Percentiles rank a stretch among this genome's conserved stretches.
Conservation (phyloP, 2,888 invertebrate genomes). For the Pristionchus exspectatus region DNA sequence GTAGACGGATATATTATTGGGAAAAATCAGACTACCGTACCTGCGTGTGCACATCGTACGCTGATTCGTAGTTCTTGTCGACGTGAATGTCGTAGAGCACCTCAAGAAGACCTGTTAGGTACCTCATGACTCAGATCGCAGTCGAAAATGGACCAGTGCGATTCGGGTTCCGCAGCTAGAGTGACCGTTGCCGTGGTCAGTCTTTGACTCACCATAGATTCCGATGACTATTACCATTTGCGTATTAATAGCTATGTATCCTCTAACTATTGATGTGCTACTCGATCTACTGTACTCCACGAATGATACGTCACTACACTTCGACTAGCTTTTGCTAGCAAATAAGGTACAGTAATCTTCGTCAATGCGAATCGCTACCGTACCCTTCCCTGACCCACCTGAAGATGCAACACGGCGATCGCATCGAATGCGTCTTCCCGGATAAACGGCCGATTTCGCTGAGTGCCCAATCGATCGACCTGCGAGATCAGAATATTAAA, state of each 20-base stretch:
- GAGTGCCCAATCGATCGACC: conserved; percentile 63
- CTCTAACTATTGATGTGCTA: too few species aligned
- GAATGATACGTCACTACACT: neutral
- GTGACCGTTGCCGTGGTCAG: too few species aligned
- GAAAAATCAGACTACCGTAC: conserved; percentile 55
- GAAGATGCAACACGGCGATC: conserved; percentile 65
- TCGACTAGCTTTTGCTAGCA: too few species aligned
- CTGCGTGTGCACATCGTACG: conserved; percentile 69
- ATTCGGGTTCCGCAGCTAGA: too few species aligned
- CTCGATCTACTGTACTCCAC: neutral
- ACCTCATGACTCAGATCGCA: too few species aligned
- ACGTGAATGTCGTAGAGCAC: conserved; percentile 69
- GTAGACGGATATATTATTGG: neutral
- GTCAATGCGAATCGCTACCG: neutral
- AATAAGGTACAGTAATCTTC: too few species aligned
- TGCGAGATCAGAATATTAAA: neutral
- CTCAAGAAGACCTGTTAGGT: neutral
- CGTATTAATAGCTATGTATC: too few species aligned
- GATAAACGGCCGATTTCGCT: conserved; percentile 63
- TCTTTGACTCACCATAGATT: too few species aligned
- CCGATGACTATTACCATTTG: too few species aligned
- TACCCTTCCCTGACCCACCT: conserved; percentile 56
- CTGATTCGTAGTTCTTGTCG: conserved; percentile 62
- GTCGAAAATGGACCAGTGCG: too few species aligned
- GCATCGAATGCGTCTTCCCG: conserved; percentile 67